Percentiles rank a stretch among this genome's conserved stretches.
phyloP scores from a whole-genome alignment of 2,888 invertebrate genomes.

The Axea sp. region DNA sequence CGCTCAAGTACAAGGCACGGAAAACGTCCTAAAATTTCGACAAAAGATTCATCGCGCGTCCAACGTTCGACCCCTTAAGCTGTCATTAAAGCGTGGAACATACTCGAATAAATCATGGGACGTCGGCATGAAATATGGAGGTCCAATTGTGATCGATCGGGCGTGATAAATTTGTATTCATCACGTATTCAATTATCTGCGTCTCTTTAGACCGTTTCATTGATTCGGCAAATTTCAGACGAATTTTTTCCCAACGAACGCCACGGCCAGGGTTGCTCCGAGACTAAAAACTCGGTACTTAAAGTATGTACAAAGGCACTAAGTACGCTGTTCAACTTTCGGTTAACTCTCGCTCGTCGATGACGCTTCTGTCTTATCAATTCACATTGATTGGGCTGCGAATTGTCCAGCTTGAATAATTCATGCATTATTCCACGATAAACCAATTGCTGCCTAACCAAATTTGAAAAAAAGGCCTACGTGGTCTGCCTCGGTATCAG shows the following conservation, averaged over 20 bases:
- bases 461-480: slow-evolving; percentile 63
- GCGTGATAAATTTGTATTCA: slow-evolving; percentile 46
- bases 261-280: no score
- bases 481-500: slow-evolving; percentile 42
- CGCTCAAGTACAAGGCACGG: no score
- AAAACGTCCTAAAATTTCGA: background rate
- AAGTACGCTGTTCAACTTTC: no score
- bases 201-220: slow-evolving; percentile 31
- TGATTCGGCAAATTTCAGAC: slow-evolving; percentile 33
- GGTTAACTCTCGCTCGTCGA: background rate
- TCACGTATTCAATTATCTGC: slow-evolving; percentile 47
- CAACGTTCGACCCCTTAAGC: slow-evolving; percentile 19
- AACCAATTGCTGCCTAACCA: slow-evolving; percentile 74
- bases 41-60: slow-evolving; percentile 26
- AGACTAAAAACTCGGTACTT: no score
- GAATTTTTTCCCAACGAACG: slow-evolving; percentile 6
- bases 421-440: slow-evolving; percentile 76
- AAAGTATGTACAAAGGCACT: no score
- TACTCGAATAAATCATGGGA: slow-evolving; percentile 35
- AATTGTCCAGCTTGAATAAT: slow-evolving; percentile 76
- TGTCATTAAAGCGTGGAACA: slow-evolving; percentile 24
- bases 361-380: slow-evolving; percentile 49
- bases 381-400: slow-evolving; percentile 76
- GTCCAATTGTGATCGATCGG: slow-evolving; percentile 34
- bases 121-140: slow-evolving; percentile 49